Evolutionary conservation across 2,888 invertebrate genomes (phyloP).

Genomic region (Antheraea assamensis): DNA sequence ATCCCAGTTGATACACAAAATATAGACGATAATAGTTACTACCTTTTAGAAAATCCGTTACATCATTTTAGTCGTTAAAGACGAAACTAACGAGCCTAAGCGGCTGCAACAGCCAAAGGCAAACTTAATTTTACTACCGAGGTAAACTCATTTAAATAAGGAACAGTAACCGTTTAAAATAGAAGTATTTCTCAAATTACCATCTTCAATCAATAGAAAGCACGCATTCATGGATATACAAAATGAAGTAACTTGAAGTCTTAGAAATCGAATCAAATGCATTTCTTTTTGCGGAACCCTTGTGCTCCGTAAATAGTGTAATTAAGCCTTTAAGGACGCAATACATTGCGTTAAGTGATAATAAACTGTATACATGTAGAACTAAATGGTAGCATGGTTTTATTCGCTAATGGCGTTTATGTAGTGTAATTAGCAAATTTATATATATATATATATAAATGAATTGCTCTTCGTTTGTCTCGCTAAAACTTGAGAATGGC

Average conservation of each 20-base stretch:
- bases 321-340: constrained; percentile 57
- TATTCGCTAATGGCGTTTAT: neutral
- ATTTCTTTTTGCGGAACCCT: constrained; percentile 24
- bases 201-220: constrained; percentile 57
- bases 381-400: constrained; percentile 31
- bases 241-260: constrained; percentile 32
- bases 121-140: constrained; percentile 42
- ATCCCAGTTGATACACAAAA: neutral
- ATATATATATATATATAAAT: too few relatives aligned
- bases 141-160: constrained; percentile 58
- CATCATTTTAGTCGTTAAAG: neutral
- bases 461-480: too few relatives aligned
- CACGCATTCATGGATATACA: constrained; percentile 57
- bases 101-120: constrained; percentile 39
- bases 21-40: neutral
- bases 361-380: constrained; percentile 46
- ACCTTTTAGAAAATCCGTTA: neutral
- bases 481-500: too few relatives aligned
- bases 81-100: constrained; percentile 1
- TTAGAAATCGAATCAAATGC: constrained; percentile 23
- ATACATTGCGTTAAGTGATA: constrained; percentile 47
- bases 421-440: neutral
- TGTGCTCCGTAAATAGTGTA: constrained; percentile 41
- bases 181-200: constrained; percentile 66
- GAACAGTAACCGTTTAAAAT: constrained; percentile 61